Conservation (phyloP, 2,113 vertebrate species). For the Aspiorhynchus laticeps region DNA sequence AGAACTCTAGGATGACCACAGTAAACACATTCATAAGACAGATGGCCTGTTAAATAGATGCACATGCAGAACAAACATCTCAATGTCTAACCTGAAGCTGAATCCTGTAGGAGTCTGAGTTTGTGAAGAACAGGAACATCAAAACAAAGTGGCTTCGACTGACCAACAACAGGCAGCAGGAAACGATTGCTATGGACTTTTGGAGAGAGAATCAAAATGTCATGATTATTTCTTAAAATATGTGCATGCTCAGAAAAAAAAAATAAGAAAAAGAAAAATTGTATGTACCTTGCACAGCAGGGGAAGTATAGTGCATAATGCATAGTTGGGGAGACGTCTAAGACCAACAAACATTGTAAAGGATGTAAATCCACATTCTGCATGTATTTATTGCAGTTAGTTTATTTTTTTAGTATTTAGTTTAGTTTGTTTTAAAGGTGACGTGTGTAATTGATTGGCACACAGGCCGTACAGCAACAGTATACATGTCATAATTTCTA, state of each 20-base stretch:
- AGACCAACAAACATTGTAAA: background rate
- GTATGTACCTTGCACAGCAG: background rate
- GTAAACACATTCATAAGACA: background rate
- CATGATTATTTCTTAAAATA: background rate
- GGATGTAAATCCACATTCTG: background rate
- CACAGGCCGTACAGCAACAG: background rate
- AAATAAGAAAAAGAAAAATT: background rate
- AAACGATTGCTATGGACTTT: conserved; percentile 60
- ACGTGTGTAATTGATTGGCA: background rate
- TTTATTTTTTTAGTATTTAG: no score
- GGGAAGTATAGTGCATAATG: background rate
- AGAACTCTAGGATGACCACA: conserved; percentile 57
- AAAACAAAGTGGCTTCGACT: conserved; percentile 66
- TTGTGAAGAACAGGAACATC: conserved; percentile 43
- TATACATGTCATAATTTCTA: background rate
- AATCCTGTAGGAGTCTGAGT: no score
- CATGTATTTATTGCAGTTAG: background rate
- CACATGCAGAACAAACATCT: background rate
- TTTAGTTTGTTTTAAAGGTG: background rate
- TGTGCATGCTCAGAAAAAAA: background rate
- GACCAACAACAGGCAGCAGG: conserved; percentile 58
- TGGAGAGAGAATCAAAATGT: background rate
- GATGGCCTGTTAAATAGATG: background rate
- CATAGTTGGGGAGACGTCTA: background rate
- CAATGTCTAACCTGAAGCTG: conserved; percentile 60